Evolutionary conservation across 2,113 vertebrate species (phyloP).

Genomic region (Bungarus multicinctus): DNA sequence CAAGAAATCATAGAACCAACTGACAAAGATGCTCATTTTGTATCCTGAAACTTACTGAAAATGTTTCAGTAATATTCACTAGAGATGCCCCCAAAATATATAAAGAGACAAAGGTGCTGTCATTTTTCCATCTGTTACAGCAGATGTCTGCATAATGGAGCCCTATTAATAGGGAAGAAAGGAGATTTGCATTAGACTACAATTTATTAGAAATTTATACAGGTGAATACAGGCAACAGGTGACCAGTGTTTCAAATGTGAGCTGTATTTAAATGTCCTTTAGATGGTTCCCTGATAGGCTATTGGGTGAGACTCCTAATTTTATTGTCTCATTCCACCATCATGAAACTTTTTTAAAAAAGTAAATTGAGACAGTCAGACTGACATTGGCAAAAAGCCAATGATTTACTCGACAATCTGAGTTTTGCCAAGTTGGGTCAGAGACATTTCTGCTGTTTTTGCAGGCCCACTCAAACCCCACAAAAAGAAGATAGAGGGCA

Average conservation of each 20-base stretch:
- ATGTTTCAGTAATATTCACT: not conserved
- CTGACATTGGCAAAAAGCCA: not conserved
- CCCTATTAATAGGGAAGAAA: slow-evolving; percentile 6
- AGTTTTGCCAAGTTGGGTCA: not conserved
- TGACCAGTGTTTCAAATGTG: not conserved
- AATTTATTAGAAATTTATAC: slow-evolving; percentile 33
- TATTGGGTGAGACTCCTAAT: not conserved
- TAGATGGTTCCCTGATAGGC: not conserved
- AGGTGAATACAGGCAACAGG: not conserved
- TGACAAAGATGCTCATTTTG: not conserved
- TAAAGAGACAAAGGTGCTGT: not conserved
- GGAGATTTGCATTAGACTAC: not conserved
- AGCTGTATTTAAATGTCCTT: slow-evolving; percentile 14
- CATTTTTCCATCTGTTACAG: slow-evolving; percentile 35
- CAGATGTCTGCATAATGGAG: not conserved
- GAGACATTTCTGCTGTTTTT: not conserved
- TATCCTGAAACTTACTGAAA: not conserved
- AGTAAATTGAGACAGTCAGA: not conserved
- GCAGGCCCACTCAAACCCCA: not conserved
- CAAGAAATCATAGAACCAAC: not conserved
- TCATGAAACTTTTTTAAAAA: not conserved
- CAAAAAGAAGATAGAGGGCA: not conserved
- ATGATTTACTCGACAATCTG: not conserved
- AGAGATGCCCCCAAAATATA: not conserved
- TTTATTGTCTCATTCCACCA: not conserved